Evolutionary conservation across 2,113 vertebrate species (phyloP).

Genomic region (Petrocephalus microphthalmus): DNA sequence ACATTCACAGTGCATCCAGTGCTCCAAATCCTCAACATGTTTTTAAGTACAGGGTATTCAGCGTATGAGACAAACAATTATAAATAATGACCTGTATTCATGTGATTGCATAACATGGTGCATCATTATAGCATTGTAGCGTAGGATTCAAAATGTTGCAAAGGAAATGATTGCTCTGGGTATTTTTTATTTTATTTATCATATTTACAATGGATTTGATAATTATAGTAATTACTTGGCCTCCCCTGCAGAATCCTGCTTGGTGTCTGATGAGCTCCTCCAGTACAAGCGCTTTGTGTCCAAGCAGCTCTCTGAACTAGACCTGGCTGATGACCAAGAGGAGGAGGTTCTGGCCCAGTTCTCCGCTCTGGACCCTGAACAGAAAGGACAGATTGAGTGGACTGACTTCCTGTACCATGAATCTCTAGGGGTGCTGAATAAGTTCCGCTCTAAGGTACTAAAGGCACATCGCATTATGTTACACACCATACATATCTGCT

Average conservation of each 20-base stretch:
- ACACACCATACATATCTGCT: neutral
- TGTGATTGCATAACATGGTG: neutral
- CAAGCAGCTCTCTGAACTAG: slow-evolving; percentile 73
- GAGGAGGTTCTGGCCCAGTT: slow-evolving; percentile 80
- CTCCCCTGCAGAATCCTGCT: slow-evolving; percentile 67
- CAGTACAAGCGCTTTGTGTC: slow-evolving; percentile 86
- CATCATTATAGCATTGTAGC: neutral
- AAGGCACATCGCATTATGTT: neutral
- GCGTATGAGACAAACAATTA: neutral
- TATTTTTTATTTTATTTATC: neutral
- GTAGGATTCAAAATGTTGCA: neutral
- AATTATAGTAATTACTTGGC: neutral
- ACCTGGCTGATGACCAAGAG: slow-evolving; percentile 75
- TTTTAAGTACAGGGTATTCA: neutral
- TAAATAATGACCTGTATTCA: neutral
- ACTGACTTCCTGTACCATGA: slow-evolving; percentile 87
- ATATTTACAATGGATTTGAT: neutral
- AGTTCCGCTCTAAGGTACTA: slow-evolving; percentile 78
- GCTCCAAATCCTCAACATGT: neutral
- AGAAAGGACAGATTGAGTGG: slow-evolving; percentile 84
- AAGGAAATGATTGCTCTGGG: neutral
- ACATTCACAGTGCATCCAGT: neutral
- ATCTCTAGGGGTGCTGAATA: slow-evolving; percentile 78
- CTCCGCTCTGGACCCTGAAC: slow-evolving; percentile 76
- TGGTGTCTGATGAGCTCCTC: slow-evolving; percentile 84